A percentile compares a stretch with the other conserved stretches of the same genome.
These are phyloP conservation scores for Ochotona curzoniae DNA, from an alignment of 2,113 vertebrate species.

Conservation along the genomic window DNA sequence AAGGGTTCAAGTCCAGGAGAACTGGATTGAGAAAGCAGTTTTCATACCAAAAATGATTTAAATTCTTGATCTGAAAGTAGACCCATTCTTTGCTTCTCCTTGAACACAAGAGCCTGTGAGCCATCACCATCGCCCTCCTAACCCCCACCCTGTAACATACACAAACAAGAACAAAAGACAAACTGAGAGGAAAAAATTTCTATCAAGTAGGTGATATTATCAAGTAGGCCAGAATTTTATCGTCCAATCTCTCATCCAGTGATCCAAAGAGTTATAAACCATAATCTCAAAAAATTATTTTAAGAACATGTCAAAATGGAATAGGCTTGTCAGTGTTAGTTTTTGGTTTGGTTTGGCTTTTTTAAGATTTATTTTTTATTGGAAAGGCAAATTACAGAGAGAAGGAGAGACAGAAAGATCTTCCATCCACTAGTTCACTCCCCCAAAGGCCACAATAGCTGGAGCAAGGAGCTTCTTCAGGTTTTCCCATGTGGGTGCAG, in stretches of 20 bases:
- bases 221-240: background rate
- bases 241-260: background rate
- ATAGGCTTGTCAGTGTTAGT: background rate
- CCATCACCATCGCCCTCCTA: background rate
- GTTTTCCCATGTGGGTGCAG: too few relatives aligned
- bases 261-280: background rate
- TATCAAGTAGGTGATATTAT: background rate
- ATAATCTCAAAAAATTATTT: background rate
- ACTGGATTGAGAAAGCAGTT: background rate
- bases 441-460: too few relatives aligned
- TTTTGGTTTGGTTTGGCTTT: too few relatives aligned
- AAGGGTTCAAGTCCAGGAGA: background rate
- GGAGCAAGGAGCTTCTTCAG: too few relatives aligned
- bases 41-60: slow-evolving; percentile 49
- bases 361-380: too few relatives aligned
- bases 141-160: too few relatives aligned
- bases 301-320: background rate
- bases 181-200: background rate
- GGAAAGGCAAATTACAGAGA: too few relatives aligned
- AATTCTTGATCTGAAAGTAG: background rate
- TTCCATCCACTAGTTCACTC: too few relatives aligned
- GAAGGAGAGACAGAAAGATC: too few relatives aligned
- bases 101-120: background rate
- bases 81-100: background rate
- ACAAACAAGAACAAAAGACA: too few relatives aligned